A percentile compares a stretch with the other conserved stretches of the same genome.
phyloP scores from a whole-genome alignment of 2,797 vertebrate species.

The Graptemys geographica region DNA sequence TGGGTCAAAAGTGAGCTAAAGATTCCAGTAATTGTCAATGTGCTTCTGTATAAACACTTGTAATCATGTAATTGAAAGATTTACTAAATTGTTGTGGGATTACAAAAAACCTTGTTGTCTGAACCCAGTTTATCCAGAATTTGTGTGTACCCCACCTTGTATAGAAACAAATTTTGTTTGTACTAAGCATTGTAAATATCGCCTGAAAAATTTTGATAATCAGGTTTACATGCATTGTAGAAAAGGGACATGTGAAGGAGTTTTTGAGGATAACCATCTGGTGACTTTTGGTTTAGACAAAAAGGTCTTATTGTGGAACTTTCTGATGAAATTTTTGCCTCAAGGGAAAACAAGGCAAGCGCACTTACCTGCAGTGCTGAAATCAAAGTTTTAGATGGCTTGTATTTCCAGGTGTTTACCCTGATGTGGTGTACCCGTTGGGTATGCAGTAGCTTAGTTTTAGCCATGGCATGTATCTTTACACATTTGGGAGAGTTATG shows the following conservation, averaged over 20 bases:
- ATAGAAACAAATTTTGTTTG: not conserved
- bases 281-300: not conserved
- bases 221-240: not conserved
- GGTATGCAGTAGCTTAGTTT: not conserved
- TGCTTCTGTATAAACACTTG: not conserved
- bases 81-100: not conserved
- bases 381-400: not conserved
- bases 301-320: not conserved
- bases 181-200: not conserved
- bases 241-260: not conserved
- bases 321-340: not conserved
- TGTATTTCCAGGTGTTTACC: not conserved
- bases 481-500: not conserved
- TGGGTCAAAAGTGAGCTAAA: fast-evolving
- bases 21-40: not conserved
- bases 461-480: not conserved
- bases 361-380: not conserved
- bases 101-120: not conserved
- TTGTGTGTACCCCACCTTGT: not conserved
- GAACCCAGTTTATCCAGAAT: not conserved
- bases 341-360: not conserved
- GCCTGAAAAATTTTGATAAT: not conserved
- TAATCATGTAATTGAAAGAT: not conserved
- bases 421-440: not conserved
- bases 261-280: not conserved